A percentile compares a stretch with the other conserved stretches of the same genome.
These are phyloP conservation scores for Ctenodactylus gundi DNA, from an alignment of 2,113 vertebrate species.

Conservation along the genomic window DNA sequence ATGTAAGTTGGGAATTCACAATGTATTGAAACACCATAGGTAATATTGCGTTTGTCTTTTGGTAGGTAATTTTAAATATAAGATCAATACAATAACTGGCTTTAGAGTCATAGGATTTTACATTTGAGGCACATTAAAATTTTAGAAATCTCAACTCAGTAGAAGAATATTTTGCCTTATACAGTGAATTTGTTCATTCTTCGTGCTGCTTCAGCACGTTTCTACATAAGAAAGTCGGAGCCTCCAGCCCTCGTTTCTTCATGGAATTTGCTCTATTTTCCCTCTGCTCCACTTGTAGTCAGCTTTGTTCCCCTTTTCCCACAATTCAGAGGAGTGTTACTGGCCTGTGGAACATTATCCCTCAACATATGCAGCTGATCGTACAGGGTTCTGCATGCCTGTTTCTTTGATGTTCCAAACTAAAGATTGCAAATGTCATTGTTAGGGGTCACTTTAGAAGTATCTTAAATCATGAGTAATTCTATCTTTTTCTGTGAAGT, in stretches of 20 bases:
- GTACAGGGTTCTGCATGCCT: neutral
- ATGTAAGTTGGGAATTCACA: neutral
- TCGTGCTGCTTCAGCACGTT: neutral
- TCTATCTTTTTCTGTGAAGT: neutral
- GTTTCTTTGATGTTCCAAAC: conserved; percentile 45
- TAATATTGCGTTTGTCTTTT: neutral
- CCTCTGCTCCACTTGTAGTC: neutral
- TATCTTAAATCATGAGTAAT: conserved; percentile 41
- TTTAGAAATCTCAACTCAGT: neutral
- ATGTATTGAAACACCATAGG: neutral
- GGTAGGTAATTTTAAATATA: neutral
- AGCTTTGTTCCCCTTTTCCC: neutral
- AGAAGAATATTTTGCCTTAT: neutral
- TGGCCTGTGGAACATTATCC: conserved; percentile 3
- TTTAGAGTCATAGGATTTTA: neutral
- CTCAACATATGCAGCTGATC: neutral
- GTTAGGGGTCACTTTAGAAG: conserved; percentile 2
- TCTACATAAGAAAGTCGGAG: neutral
- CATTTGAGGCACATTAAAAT: conserved; percentile 7
- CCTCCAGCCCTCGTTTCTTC: neutral
- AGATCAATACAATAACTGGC: neutral
- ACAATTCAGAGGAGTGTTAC: conserved; percentile 32
- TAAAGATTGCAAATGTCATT: conserved; percentile 32
- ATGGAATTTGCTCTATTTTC: conserved; percentile 42
- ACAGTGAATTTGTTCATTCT: neutral